phyloP scores from a whole-genome alignment of 2,113 vertebrate species.

The Cathartes aura region DNA sequence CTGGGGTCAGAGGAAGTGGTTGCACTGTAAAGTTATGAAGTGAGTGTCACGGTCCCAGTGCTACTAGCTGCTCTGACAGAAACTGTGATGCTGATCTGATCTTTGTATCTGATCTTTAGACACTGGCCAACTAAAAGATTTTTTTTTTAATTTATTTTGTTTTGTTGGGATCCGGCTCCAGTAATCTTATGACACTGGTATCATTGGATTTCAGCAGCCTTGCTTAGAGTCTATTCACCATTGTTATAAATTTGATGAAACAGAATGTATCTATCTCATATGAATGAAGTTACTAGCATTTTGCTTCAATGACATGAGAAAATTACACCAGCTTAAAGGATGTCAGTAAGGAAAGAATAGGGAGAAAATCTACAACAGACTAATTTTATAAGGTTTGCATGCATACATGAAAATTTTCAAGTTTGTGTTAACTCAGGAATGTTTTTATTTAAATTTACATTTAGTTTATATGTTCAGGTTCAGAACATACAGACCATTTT shows the following conservation, averaged over 20 bases:
- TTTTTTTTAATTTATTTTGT: not conserved
- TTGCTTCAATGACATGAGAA: not conserved
- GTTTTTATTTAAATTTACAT: not conserved
- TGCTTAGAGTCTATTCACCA: not conserved
- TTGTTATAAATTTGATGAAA: not conserved
- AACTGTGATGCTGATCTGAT: not conserved
- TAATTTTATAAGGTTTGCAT: not conserved
- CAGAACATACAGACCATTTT: not conserved
- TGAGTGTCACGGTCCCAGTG: not conserved
- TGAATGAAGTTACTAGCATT: not conserved
- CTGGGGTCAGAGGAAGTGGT: not conserved
- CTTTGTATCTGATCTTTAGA: not conserved
- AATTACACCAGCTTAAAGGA: not conserved
- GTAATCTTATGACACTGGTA: not conserved
- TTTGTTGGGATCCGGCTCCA: not conserved
- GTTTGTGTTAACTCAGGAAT: not conserved
- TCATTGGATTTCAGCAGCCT: not conserved
- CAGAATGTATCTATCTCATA: not conserved
- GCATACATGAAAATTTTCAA: not conserved
- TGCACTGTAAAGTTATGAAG: not conserved
- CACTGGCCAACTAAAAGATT: not conserved
- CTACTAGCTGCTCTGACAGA: not conserved
- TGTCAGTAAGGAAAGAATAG: not conserved
- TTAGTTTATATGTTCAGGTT: not conserved
- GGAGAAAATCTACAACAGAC: not conserved